Base-by-base conservation (phyloP, 2,113 vertebrate species). In the Cichladusa arquata region DNA sequence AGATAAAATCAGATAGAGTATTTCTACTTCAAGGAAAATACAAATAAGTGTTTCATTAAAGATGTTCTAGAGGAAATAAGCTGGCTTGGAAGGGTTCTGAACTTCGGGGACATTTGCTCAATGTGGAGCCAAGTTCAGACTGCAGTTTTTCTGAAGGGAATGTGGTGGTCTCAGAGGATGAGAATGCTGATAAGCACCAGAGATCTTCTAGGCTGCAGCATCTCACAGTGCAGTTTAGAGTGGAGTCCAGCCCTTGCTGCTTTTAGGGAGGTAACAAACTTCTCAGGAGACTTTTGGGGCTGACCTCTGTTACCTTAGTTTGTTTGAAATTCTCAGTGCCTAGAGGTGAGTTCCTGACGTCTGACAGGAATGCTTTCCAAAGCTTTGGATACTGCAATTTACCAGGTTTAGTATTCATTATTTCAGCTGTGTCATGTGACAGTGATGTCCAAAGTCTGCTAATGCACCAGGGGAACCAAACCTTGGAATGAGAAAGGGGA, bases 41-140 rank as follows among this genome's bases (percentile, higher is more conserved):
- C 44, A 92, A 94, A 61, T 62, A 92, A 65, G 14, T 66, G 66
- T 33, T 82, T 95, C 36, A 90, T 90, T 94, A 66, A 83, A 66
- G 40, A 48, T 58, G 12, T 80, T 96, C 66, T 86, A 66, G 79
- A 82, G 81, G 67, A 94, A 95, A 77, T 93, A 82, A 92, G 11
- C 54, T 48, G 50, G 1, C 79, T 83, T 81, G 62, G 79, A 93
- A 88, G 61, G 58, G 26, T 45, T 90, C 76, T 80, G 71, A 80
- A 79, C 88, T 72, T 45, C 0, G 2, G 25, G 25, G 47, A 38
- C 23, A 40, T 74, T 64, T 67, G 22, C 38, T 92, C 17, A 54
- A 1, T 33, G 26, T n/a, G 38, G 48, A 88, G n/a, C 54, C 51
- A 53, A 80, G 36, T 65, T 84, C 65, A 77, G 54, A 17, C 23